Base-by-base conservation (phyloP, 1,140 invertebrate genomes). In the Pachypeltis micranthus region DNA sequence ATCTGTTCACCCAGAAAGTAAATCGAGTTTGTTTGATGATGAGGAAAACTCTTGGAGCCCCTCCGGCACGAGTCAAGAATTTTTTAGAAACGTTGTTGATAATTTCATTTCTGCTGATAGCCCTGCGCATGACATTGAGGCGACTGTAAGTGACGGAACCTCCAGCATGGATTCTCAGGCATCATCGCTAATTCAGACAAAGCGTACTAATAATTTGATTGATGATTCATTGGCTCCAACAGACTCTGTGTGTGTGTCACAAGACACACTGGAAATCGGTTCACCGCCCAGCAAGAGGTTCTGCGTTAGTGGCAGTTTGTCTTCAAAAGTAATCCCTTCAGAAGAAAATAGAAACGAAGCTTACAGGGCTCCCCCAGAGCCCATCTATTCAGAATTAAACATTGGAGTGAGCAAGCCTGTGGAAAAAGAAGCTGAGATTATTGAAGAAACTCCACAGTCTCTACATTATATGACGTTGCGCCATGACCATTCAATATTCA, bases 401-500 rank as follows among this genome's bases (percentile, higher is more conserved):
- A 24, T 19, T 24, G 24, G n/a, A 16, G 19, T 14, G 21, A n/a
- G 25, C 12, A 27, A 44, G 12, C 2, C n/a, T 21, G 19, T 34
- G 60, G 2, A 3, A 2, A 26, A 10, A 23, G 7, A 2, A 23
- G 2, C 2, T 51, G 23, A 14, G 4, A 14, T 14, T 4, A 25
- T 19, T 51, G 44, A 51, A 19, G 27, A 29, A 26, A 2, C n/a
- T 25, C 19, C 21, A 4, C 19, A 34, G 62, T 63, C 59, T n/a
- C 1, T 65, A 12, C 63, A 65, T 39, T 28, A 55, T 44, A 24
- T 44, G 23, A 65, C 63, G n/a, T 16, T 61, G 12, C 34, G 10
- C 14, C 24, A 54, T 28, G 63, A 65, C 29, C 25, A 23, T n/a
- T 34, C 12, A 16, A 27, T 65, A 12, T 65, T 61, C 19, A 23